Conservation (phyloP, 2,888 invertebrate genomes). For the Eretmocerus hayati region DNA sequence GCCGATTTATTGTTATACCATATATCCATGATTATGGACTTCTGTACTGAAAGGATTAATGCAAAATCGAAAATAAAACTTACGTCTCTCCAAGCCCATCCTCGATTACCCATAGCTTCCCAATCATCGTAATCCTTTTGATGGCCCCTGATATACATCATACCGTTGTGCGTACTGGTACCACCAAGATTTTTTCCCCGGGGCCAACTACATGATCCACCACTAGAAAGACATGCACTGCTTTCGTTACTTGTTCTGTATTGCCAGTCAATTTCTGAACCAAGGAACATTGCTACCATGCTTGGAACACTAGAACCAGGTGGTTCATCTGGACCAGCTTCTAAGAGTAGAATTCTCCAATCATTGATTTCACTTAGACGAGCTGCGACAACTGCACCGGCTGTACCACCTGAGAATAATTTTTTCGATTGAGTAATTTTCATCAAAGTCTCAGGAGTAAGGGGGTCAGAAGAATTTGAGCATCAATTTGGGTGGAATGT, state of each 20-base stretch:
- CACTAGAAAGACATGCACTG: slow-evolving; percentile 51
- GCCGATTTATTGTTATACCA: no score
- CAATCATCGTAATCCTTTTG: slow-evolving; percentile 69
- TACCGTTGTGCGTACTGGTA: slow-evolving; percentile 67
- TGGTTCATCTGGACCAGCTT: slow-evolving; percentile 68
- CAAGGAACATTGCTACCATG: slow-evolving; percentile 61
- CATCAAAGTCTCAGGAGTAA: no score
- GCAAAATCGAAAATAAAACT: not conserved
- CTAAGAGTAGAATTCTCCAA: slow-evolving; percentile 63
- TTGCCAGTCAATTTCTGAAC: slow-evolving; percentile 60
- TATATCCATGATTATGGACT: no score
- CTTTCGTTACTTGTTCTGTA: slow-evolving; percentile 61
- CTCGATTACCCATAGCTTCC: slow-evolving; percentile 63
- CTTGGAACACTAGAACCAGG: slow-evolving; percentile 58
- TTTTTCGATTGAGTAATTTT: no score
- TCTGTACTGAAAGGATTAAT: not conserved
- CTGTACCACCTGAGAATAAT: slow-evolving; percentile 56
- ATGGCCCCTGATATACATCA: slow-evolving; percentile 78
- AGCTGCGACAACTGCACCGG: slow-evolving; percentile 58
- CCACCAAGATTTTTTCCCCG: slow-evolving; percentile 69
- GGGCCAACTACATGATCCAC: slow-evolving; percentile 58
- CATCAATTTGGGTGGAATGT: no score
- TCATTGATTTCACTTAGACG: slow-evolving; percentile 59
- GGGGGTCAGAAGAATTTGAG: no score
- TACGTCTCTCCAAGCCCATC: slow-evolving; percentile 71